phyloP scores from a whole-genome alignment of 2,888 invertebrate genomes.

The Ochropacha duplaris region DNA sequence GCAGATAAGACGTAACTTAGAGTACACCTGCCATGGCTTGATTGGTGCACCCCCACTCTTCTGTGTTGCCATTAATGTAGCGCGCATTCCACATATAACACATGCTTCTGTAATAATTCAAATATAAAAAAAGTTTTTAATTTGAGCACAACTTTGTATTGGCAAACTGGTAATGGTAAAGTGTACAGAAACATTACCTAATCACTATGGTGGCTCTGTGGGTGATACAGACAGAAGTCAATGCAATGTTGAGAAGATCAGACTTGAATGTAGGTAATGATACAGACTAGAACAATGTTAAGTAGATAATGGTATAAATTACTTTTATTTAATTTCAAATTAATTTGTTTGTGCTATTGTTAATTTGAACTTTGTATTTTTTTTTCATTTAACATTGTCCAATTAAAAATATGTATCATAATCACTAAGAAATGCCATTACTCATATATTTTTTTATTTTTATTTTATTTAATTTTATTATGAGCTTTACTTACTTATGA shows the following conservation, averaged over 20 bases:
- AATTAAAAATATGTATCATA: neutral
- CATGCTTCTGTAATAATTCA: conserved; percentile 82
- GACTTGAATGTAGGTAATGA: neutral
- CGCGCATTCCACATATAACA: conserved; percentile 93
- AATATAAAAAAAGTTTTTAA: neutral
- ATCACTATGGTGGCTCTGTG: neutral
- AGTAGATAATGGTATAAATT: neutral
- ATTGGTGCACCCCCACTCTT: conserved; percentile 84
- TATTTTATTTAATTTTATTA: no score
- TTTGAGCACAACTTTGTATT: neutral
- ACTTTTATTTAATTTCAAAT: neutral
- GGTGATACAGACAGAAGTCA: conserved; percentile 1
- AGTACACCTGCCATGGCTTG: conserved; percentile 92
- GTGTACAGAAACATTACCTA: neutral
- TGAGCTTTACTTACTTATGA: neutral
- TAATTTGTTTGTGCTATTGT: no score
- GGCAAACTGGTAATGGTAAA: neutral
- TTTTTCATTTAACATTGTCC: neutral
- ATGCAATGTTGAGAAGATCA: neutral
- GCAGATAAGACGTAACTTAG: conserved; percentile 89
- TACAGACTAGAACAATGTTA: conserved; percentile 1
- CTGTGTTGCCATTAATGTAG: conserved; percentile 88
- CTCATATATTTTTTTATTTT: no score
- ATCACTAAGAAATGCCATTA: no score
- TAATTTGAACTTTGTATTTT: neutral